phyloP scores from a whole-genome alignment of 2,797 vertebrate species.

The Sciaenops ocellatus region DNA sequence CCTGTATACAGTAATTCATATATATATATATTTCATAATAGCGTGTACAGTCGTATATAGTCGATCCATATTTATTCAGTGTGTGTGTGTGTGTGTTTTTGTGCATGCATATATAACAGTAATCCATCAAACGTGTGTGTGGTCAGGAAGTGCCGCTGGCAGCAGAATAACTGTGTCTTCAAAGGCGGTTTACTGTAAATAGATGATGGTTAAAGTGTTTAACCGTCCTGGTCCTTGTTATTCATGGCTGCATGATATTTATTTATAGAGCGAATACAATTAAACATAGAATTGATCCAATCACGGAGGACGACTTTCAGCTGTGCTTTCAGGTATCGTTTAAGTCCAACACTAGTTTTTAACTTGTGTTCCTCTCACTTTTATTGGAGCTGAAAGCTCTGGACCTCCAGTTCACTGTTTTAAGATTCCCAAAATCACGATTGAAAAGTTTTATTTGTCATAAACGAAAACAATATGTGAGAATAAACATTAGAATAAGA shows the following conservation, averaged over 20 bases:
- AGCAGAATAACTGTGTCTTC: not conserved
- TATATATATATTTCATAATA: not conserved
- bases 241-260: not conserved
- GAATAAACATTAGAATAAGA: not conserved
- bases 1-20: too few relatives aligned
- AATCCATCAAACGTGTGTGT: slow-evolving; percentile 23
- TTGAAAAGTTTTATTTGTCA: not conserved
- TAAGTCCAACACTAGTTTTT: too few relatives aligned
- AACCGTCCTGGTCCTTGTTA: not conserved
- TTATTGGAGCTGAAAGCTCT: not conserved
- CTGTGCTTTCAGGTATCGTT: not conserved
- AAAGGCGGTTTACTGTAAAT: slow-evolving; percentile 28
- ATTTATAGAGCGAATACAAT: not conserved
- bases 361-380: not conserved
- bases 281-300: not conserved
- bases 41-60: not conserved
- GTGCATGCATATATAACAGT: not conserved
- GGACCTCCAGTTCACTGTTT: not conserved
- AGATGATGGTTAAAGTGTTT: slow-evolving; percentile 12
- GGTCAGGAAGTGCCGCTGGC: slow-evolving; percentile 1
- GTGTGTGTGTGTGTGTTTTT: not conserved
- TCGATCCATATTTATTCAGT: not conserved
- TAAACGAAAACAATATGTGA: not conserved
- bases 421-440: not conserved
- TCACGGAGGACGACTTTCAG: too few relatives aligned